A percentile compares a stretch with the other conserved stretches of the same genome.
phyloP scores from a whole-genome alignment of 2,888 invertebrate species.

The Stegophylla sp. region DNA sequence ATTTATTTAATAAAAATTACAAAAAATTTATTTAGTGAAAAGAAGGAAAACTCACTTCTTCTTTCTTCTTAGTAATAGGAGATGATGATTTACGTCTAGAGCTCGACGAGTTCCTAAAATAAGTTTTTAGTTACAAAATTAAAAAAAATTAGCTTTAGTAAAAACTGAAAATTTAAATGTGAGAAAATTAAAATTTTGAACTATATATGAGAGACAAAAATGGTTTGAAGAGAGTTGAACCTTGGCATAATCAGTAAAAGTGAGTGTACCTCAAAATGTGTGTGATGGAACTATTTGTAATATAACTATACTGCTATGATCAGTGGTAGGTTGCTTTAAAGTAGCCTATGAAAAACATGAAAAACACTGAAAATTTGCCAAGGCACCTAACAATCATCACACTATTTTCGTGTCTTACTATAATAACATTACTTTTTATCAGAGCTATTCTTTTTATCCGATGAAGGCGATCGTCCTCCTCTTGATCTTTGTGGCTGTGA shows the following conservation, averaged over 20 bases:
- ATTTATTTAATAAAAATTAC: not conserved
- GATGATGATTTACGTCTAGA: conserved; percentile 46
- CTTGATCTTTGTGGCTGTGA: conserved; percentile 33
- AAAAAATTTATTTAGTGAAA: not conserved
- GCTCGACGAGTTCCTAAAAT: conserved; percentile 36
- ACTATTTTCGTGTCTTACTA: too few relatives aligned
- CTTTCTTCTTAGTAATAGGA: conserved; percentile 28
- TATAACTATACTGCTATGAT: too few relatives aligned
- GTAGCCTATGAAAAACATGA: too few relatives aligned
- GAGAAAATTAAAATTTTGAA: too few relatives aligned
- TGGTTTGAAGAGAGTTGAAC: too few relatives aligned
- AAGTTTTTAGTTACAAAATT: not conserved
- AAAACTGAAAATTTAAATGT: not conserved
- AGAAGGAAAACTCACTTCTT: conserved; percentile 34
- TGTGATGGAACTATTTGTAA: too few relatives aligned
- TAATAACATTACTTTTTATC: conserved; percentile 46
- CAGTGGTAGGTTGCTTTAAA: too few relatives aligned
- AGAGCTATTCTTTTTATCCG: conserved; percentile 40
- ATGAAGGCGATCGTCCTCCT: conserved; percentile 44
- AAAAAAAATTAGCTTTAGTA: not conserved
- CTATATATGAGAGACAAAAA: too few relatives aligned
- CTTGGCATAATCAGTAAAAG: too few relatives aligned
- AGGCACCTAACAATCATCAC: too few relatives aligned
- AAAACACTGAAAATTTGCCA: too few relatives aligned
- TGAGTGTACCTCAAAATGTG: too few relatives aligned